Conservation (phyloP, 2,888 invertebrate genomes). For the Lasioglossum marginatum region DNA sequence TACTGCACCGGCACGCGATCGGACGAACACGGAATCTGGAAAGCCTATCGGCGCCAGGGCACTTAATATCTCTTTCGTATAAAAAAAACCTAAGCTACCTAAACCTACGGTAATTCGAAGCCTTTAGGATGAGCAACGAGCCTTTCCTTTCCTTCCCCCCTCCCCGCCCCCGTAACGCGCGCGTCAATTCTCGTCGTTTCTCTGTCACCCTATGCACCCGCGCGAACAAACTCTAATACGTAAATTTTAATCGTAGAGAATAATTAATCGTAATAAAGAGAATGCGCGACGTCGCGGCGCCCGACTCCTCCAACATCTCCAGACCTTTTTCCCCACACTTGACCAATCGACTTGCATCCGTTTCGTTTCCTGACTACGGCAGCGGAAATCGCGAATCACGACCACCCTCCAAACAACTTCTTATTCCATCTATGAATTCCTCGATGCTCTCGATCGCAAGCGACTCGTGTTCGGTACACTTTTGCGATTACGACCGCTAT, state of each 20-base stretch:
- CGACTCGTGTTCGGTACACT: slow-evolving; percentile 70
- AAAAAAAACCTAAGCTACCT: slow-evolving; percentile 78
- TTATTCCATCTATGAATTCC: background rate
- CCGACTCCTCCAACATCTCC: background rate
- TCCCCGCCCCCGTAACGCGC: background rate
- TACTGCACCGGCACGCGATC: slow-evolving; percentile 56
- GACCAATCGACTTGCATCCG: background rate
- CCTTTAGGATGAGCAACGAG: slow-evolving; percentile 69
- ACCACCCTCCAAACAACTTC: background rate
- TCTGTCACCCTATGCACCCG: slow-evolving; percentile 12
- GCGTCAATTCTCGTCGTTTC: background rate
- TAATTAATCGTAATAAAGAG: background rate
- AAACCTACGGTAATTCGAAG: slow-evolving; percentile 77
- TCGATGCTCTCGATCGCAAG: no score
- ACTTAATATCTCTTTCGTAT: slow-evolving; percentile 52
- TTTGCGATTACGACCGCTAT: slow-evolving; percentile 81
- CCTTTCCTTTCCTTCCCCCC: slow-evolving; percentile 30
- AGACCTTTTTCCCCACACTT: background rate
- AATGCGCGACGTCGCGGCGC: slow-evolving; percentile 2
- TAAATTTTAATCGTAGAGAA: background rate
- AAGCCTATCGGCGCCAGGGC: slow-evolving; percentile 57
- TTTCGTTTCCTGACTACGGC: slow-evolving; percentile 40
- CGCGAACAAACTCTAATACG: slow-evolving; percentile 17
- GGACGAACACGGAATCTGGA: slow-evolving; percentile 57
- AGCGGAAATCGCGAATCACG: background rate